Evolutionary conservation across 2,888 invertebrate species (phyloP).

Genomic region (Drosophila greeni): DNA sequence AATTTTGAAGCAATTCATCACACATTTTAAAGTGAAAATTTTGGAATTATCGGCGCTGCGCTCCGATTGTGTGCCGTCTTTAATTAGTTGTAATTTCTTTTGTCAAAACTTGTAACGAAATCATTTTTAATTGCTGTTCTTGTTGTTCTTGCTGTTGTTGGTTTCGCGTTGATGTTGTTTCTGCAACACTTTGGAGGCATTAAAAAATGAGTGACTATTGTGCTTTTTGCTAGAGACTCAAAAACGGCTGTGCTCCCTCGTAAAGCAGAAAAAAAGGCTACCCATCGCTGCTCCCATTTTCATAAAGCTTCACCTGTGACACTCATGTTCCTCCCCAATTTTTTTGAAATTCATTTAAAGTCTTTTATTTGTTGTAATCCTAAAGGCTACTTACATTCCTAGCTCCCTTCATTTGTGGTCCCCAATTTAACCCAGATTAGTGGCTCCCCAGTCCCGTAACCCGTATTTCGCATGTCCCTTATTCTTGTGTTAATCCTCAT

Average conservation of each 20-base stretch:
- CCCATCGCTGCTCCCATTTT: conserved; percentile 17
- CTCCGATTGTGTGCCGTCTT: conserved; percentile 17
- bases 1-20: conserved; percentile 20
- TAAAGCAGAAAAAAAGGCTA: neutral
- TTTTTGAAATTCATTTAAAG: neutral
- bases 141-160: conserved; percentile 10
- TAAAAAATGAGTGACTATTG: conserved; percentile 3
- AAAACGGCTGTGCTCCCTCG: conserved; percentile 7
- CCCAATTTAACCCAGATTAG: neutral
- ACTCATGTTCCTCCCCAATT: conserved; percentile 4
- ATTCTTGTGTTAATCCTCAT: neutral
- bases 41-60: conserved; percentile 5
- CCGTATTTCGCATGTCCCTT: neutral
- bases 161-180: conserved; percentile 10
- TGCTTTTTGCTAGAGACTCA: conserved; percentile 33
- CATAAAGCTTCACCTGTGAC: conserved; percentile 9
- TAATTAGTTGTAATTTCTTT: neutral
- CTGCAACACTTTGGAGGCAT: neutral
- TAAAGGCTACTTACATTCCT: neutral
- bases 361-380: neutral
- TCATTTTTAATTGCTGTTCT: conserved; percentile 18
- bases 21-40: conserved; percentile 1
- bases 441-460: neutral
- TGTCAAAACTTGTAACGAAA: neutral
- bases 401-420: neutral